These are phyloP conservation scores for Cheilosia impressa DNA, from an alignment of 2,888 invertebrate genomes.

Conservation along the genomic window DNA sequence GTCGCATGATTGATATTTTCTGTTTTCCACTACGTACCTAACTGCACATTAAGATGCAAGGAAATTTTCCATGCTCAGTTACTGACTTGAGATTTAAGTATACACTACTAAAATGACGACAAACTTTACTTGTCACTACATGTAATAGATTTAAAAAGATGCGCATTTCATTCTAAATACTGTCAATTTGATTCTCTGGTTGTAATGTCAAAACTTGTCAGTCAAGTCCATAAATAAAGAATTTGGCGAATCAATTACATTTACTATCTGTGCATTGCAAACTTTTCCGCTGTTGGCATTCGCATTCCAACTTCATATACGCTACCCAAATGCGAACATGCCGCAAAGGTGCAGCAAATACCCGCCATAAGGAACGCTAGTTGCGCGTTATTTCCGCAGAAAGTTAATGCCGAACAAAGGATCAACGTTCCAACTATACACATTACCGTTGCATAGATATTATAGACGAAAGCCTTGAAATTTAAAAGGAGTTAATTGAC, in stretches of 20 bases:
- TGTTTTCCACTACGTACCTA: background rate
- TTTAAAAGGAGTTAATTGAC: background rate
- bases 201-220: background rate
- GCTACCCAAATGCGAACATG: conserved; percentile 14
- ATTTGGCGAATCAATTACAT: background rate
- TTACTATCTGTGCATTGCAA: background rate
- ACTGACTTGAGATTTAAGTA: background rate
- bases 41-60: background rate
- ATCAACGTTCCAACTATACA: background rate
- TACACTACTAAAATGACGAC: background rate
- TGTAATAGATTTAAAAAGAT: background rate
- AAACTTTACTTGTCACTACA: background rate
- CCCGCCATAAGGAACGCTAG: background rate
- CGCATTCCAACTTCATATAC: conserved; percentile 31
- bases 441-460: background rate
- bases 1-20: conserved; percentile 31
- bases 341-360: background rate
- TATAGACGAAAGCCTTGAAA: conserved; percentile 28
- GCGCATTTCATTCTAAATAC: background rate
- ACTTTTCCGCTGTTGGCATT: background rate
- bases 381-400: conserved; percentile 17
- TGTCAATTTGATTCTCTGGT: background rate
- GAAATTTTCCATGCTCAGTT: conserved; percentile 28
- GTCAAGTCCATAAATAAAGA: background rate
- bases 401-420: background rate